Evolutionary conservation across 1,140 invertebrate genomes (phyloP), one percentile per base, ranked within the genome.

Genomic region (Chelonus insularis): DNA sequence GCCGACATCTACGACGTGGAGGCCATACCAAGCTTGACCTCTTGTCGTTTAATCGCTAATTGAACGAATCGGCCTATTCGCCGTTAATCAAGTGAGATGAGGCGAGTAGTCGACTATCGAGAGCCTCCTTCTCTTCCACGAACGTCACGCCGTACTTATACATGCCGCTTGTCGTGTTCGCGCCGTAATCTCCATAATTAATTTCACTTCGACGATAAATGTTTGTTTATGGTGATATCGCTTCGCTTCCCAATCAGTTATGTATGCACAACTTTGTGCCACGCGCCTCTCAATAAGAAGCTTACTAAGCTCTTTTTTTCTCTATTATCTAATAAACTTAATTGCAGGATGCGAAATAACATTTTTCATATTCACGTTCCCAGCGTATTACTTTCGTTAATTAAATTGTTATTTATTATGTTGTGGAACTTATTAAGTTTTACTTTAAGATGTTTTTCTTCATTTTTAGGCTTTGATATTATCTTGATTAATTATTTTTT

Each of bases 11-110:
- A 65, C 65, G 64, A 66, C 57, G 47, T 54, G 48, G 60, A 63
- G 64, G 62, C 64, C 48, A 65, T 12, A 34, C 21, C 32, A 5
- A 57, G 45, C 41, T 36, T 62, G 68, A 65, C 64, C 63, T 36
- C 52, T 48, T 58, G 60, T 68, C 62, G 62, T 68, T 70, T 64
- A 69, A 71, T 71, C 65, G 67, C 68, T 73, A 73, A 71, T 73
- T 72, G 69, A 65, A 65, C 59, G 50, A 62, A 62, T 57, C 60
- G 12, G 56, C 60, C 47, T 59, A 62, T 55, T 59, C 60, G 61
- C 43, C 64, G 60, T 65, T 65, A 52, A 65, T 65, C 59, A 65
- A 62, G 16, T 41, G 39, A 39, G 41, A 62, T 29, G 60, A 65
- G 47, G 12, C 36, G 36, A n/a, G 36, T 39, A 39, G 9, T n/a